Evolutionary conservation across 1,140 invertebrate genomes (phyloP).

Genomic region (Coptotermes formosanus): DNA sequence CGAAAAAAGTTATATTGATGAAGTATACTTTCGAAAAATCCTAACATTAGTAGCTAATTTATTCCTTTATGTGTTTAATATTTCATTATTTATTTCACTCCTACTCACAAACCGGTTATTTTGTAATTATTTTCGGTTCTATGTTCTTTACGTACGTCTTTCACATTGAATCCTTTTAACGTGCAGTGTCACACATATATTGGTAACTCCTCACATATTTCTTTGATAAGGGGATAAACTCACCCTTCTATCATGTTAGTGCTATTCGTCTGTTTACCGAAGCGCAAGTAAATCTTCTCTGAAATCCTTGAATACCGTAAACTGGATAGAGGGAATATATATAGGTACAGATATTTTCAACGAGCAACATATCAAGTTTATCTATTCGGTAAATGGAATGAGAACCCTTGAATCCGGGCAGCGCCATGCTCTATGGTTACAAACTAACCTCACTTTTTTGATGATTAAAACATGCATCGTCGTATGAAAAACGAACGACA

Average conservation of each 20-base stretch:
- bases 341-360: background rate
- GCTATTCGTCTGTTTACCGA: background rate
- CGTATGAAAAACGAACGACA: background rate
- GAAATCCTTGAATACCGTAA: background rate
- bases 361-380: background rate
- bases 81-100: too few relatives aligned
- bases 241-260: background rate
- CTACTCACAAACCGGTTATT: too few relatives aligned
- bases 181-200: background rate
- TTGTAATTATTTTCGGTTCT: too few relatives aligned
- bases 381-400: background rate
- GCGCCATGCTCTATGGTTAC: background rate
- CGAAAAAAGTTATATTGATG: too few relatives aligned
- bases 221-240: background rate
- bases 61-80: too few relatives aligned
- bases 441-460: slow-evolving; percentile 13
- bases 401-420: background rate
- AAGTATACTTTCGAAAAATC: too few relatives aligned
- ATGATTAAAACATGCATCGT: background rate
- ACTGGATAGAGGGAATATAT: background rate
- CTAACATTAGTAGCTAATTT: too few relatives aligned
- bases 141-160: too few relatives aligned
- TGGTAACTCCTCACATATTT: background rate
- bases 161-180: background rate
- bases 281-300: background rate